Conservation (phyloP, 2,113 vertebrate genomes). For the Triplophysa dalaica region DNA sequence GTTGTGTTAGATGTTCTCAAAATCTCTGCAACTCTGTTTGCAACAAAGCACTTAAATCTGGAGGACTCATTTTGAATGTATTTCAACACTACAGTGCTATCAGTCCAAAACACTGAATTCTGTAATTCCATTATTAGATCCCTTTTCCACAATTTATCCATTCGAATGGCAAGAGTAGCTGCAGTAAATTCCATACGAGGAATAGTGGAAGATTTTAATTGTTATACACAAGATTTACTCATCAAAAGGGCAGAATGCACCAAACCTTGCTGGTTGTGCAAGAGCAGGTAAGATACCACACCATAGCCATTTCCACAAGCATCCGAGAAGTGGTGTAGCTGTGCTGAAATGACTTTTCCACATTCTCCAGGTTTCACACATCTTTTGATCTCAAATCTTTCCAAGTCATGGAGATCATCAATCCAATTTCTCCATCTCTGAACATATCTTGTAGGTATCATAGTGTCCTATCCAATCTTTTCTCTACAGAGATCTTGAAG, state of each 20-base stretch:
- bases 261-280: not conserved
- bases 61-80: conserved; percentile 43
- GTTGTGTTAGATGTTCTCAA: too few relatives aligned
- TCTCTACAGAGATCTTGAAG: not conserved
- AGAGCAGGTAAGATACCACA: not conserved
- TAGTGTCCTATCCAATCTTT: not conserved
- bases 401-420: not conserved
- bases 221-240: not conserved
- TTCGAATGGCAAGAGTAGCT: not conserved
- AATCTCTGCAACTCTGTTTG: conserved; percentile 30
- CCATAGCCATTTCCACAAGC: not conserved
- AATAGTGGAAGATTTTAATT: conserved; percentile 19
- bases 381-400: not conserved
- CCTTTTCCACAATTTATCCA: conserved; percentile 32
- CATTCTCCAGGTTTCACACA: conserved; percentile 1
- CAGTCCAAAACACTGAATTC: conserved; percentile 28
- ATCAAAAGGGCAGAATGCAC: not conserved
- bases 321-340: conserved; percentile 24
- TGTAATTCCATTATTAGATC: conserved; percentile 10
- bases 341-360: not conserved
- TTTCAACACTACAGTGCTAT: conserved; percentile 27
- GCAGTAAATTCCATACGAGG: conserved; percentile 28
- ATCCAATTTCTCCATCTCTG: not conserved
- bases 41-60: conserved; percentile 34
- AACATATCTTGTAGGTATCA: not conserved